A percentile compares a stretch with the other conserved stretches of the same genome.
phyloP scores from a whole-genome alignment of 2,113 vertebrate genomes.

The Tricholaema leucomelas region DNA sequence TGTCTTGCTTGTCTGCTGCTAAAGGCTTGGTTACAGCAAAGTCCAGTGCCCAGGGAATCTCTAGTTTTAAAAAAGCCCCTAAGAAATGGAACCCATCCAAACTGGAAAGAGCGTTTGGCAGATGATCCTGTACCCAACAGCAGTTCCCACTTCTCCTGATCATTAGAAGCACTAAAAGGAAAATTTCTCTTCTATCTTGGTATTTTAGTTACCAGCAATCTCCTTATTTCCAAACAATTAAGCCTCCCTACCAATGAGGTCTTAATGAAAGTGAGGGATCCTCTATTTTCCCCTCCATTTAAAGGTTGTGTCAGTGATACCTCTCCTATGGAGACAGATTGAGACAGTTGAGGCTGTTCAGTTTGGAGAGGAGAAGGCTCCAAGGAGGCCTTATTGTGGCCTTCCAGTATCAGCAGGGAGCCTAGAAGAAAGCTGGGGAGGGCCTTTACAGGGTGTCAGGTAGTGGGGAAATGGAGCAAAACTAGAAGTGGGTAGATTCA shows the following conservation, averaged over 20 bases:
- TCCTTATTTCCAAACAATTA: constrained; percentile 32
- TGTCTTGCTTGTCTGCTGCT: neutral
- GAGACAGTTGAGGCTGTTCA: too few relatives aligned
- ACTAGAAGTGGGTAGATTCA: too few relatives aligned
- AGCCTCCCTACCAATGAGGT: neutral
- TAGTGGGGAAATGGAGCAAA: too few relatives aligned
- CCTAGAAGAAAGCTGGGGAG: too few relatives aligned
- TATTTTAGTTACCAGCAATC: constrained; percentile 21
- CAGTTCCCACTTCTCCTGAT: constrained; percentile 29
- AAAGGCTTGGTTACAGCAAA: neutral
- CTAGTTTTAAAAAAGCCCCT: neutral
- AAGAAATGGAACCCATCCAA: constrained; percentile 13
- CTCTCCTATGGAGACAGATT: too few relatives aligned
- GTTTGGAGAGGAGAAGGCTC: too few relatives aligned
- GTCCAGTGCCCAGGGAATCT: neutral
- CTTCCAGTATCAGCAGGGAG: too few relatives aligned
- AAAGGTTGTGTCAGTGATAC: neutral
- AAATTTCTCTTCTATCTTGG: neutral
- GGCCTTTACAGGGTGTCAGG: too few relatives aligned
- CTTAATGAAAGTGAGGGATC: neutral
- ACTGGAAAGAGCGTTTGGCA: constrained; percentile 21
- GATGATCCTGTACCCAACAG: neutral
- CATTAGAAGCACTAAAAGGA: constrained; percentile 12
- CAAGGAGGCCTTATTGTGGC: too few relatives aligned
- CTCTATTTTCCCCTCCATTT: neutral